Evolutionary conservation across 2,888 invertebrate genomes (phyloP).

Genomic region (Hemaris fuciformis): DNA sequence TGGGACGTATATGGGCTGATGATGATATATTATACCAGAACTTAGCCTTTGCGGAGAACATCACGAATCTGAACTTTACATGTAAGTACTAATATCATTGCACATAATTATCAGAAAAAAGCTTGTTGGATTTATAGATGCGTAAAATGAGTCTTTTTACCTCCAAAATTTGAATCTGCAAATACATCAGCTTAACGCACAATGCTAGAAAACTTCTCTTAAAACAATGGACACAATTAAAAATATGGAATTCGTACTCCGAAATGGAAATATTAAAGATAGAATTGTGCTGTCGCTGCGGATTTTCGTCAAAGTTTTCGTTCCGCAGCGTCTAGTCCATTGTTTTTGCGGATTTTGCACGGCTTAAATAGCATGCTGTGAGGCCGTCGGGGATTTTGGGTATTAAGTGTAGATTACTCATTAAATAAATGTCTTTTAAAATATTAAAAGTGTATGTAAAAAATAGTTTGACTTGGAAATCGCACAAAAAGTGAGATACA

Average conservation of each 20-base stretch:
- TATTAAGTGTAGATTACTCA: not conserved
- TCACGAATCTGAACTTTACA: no score
- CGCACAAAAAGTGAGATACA: no score
- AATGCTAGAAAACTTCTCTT: not conserved
- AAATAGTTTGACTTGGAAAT: no score
- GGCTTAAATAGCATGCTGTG: not conserved
- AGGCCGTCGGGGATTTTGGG: not conserved
- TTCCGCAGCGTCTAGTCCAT: not conserved
- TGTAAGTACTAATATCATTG: no score
- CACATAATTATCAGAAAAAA: no score
- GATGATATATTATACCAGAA: no score
- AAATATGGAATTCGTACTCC: not conserved
- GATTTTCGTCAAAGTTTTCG: conserved; percentile 6
- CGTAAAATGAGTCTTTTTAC: not conserved
- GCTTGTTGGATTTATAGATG: no score
- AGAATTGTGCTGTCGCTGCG: not conserved
- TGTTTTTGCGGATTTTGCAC: not conserved
- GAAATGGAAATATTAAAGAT: not conserved
- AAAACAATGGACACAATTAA: conserved; percentile 8
- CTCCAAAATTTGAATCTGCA: not conserved
- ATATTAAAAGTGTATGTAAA: no score
- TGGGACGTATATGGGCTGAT: no score
- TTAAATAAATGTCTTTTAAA: no score
- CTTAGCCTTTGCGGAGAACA: no score
- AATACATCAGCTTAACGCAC: not conserved